Base-by-base conservation (phyloP, 2,113 vertebrate genomes). In the Acrocephalus arundinaceus region DNA sequence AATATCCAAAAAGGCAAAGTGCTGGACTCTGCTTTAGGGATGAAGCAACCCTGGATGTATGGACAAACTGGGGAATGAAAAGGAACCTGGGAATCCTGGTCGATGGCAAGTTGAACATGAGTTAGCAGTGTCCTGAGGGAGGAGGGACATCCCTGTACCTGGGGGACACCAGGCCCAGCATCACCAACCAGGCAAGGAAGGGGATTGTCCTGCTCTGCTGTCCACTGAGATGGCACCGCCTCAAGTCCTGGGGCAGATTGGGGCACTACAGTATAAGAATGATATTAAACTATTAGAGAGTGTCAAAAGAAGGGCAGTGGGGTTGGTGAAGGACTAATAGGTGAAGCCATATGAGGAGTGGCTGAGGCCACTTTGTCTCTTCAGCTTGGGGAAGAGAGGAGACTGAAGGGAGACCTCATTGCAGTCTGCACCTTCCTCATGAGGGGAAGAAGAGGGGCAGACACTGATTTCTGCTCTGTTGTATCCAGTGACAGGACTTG, bases 101-200 rank as follows among this genome's bases (percentile, higher is more conserved):
- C 0, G 0, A 19, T 37, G 58, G 11, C 39, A 54, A 16, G 16
- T 7, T 52, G 31, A 3, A 23, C 8, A 37, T 8, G 41, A 46
- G 9, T 9, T 33, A 54, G 22, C 13, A 46, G 39, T 33, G 14
- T 11, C 16, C 25, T 62, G 16, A 31, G 25, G 24, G 46, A 52
- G 37, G 27, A 45, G 33, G 48, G 13, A 7, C 48, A 45, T 5
- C 17, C 10, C 16, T 25, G 10, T 31, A 1, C 1, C 13, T 45
- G 16, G 15, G 22, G 20, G 16, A 0, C 20, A 45, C 4, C 33
- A 45, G 39, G 33, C 21, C 7, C 48, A 62, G 45, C 35, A n/a
- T 12, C 0, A 1, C 45, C 54, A 41, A 19, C 55, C 9, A 15
- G 35, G 12, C 66, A 16, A 23, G 35, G 30, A 2, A 49, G 28